A percentile compares a stretch with the other conserved stretches of the same genome.
phyloP scores from a whole-genome alignment of 2,797 vertebrate genomes.

The Chromobotia macracanthus region DNA sequence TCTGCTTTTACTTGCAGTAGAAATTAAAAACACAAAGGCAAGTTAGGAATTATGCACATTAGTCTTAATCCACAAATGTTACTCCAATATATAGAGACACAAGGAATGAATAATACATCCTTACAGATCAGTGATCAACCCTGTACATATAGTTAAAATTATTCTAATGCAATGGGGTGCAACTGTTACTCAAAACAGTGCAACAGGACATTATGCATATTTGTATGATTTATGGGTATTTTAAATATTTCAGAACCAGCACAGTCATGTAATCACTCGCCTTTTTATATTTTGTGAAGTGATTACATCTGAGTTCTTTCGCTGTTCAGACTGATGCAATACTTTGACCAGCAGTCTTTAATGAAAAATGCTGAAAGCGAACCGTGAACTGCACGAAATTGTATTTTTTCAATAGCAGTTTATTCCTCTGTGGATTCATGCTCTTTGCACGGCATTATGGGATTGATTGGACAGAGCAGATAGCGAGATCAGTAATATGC shows the following conservation, averaged over 20 bases:
- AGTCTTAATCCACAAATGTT: no score
- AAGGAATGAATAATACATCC: no score
- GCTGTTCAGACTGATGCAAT: background rate
- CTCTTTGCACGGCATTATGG: slow-evolving; percentile 11
- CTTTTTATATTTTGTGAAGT: background rate
- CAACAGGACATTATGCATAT: background rate
- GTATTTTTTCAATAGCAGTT: background rate
- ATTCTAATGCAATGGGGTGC: no score
- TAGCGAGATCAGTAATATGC: slow-evolving; percentile 37
- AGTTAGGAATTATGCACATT: no score
- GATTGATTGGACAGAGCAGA: slow-evolving; percentile 28
- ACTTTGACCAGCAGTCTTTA: background rate
- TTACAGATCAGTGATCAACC: no score
- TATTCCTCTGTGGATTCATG: slow-evolving; percentile 20
- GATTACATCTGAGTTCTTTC: background rate
- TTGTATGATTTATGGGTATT: background rate
- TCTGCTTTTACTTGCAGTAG: no score
- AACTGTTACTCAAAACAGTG: no score
- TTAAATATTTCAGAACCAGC: background rate
- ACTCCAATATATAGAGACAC: no score
- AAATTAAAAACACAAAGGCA: no score
- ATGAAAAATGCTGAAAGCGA: background rate
- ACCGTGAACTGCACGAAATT: background rate
- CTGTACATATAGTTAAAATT: background rate
- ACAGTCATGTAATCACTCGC: background rate